Evolutionary conservation across 2,888 invertebrate species (phyloP).

Genomic region (Pycnomerus fuliginosus): DNA sequence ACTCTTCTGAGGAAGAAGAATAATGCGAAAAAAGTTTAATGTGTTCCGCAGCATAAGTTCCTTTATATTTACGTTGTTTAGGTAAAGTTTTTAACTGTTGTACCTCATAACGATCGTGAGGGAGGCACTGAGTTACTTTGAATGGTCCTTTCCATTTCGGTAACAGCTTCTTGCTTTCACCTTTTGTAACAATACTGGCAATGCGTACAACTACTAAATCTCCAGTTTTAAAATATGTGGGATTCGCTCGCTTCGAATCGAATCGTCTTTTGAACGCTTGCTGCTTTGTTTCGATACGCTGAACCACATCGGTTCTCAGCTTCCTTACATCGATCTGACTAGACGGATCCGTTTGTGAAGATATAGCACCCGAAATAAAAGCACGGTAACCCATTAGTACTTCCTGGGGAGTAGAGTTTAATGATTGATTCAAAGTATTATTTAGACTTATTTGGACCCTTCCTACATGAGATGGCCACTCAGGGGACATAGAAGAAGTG

Average conservation of each 20-base stretch:
- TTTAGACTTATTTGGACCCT: no score
- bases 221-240: constrained; percentile 7
- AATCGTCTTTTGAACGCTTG: constrained; percentile 12
- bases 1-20: no score
- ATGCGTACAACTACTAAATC: constrained; percentile 19
- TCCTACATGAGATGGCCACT: no score
- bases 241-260: constrained; percentile 8
- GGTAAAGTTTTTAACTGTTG: background rate
- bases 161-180: constrained; percentile 18
- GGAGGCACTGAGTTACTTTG: constrained; percentile 4
- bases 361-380: no score
- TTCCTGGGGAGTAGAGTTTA: no score
- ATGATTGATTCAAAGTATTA: no score
- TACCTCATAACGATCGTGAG: constrained; percentile 1
- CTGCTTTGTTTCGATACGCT: constrained; percentile 8
- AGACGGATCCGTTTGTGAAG: no score
- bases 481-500: no score
- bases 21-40: no score
- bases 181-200: constrained; percentile 7
- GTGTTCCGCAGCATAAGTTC: background rate
- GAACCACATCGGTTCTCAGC: no score
- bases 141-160: constrained; percentile 24
- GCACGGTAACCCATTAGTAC: no score
- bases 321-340: no score
- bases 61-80: background rate